Base-by-base conservation (phyloP, 2,888 invertebrate species). In the Thymelicus acteon region DNA sequence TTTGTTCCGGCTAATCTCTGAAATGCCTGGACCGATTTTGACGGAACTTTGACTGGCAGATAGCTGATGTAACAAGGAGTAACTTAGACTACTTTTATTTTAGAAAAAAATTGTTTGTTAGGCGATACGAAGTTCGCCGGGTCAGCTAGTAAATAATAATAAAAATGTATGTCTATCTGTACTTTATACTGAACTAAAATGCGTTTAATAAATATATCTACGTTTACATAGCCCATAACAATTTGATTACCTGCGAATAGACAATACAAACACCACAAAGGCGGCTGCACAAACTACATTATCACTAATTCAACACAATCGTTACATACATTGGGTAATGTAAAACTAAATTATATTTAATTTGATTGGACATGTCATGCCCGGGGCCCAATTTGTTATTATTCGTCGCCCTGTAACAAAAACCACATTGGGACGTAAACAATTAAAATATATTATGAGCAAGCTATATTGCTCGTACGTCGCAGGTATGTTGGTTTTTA, bases 371-470 rank as follows among this genome's bases (percentile, higher is more conserved):
- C 83, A 79, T 81, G 83, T 83, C 84, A 84, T 77, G 78, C 79
- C 79, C 72, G 72, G 79, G 74, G 74, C 73, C 79, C 82, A 85
- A 84, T 89, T 87, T 82, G 85, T 87, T 85, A 86, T 88, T 85
- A 85, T 84, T 82, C 84, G 81, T 78, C 78, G 82, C 80, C 78
- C 79, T 79, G 81, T 80, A 75, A 80, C 85, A 80, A 78, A 84
- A 85, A 90, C 90, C 90, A 83, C 91, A 90, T 79, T 80, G 81
- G 79, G 80, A 82, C 84, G 85, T 84, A 85, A 87, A 90, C 85
- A 90, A 91, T 89, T 89, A 88, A 77, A 76, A 78, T 77, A 79
- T 84, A 80, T 79, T 76, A 77, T 77, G 76, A 69, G 74, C 78
- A 64, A 37, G 79, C 80, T 80, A 81, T 83, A 85, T 85, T 83